phyloP scores from a whole-genome alignment of 2,888 invertebrate genomes.

The Halictus ligatus region DNA sequence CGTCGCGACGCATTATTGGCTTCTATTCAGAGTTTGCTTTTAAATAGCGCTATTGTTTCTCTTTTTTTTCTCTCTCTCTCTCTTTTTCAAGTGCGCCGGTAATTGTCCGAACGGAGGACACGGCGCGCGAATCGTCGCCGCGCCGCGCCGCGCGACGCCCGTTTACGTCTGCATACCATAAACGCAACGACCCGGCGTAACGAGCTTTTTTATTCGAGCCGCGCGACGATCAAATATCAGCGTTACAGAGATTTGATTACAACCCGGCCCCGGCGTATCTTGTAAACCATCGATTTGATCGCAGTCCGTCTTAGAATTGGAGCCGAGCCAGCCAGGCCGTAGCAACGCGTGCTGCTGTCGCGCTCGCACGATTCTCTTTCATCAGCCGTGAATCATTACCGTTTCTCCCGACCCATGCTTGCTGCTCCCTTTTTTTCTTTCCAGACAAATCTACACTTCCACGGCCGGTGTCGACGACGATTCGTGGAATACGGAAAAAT shows the following conservation, averaged over 20 bases:
- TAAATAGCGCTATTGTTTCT: slow-evolving; percentile 69
- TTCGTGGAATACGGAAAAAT: no score
- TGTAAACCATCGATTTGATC: slow-evolving; percentile 61
- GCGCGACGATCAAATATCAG: slow-evolving; percentile 40
- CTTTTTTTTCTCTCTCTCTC: no score
- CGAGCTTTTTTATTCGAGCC: slow-evolving; percentile 35
- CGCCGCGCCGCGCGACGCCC: not conserved
- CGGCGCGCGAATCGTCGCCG: slow-evolving; percentile 22
- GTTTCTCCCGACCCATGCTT: not conserved
- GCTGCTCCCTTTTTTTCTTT: not conserved
- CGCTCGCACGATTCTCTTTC: slow-evolving; percentile 62
- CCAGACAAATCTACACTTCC: no score
- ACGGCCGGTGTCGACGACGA: no score
- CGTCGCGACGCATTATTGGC: slow-evolving; percentile 60
- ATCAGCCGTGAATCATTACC: slow-evolving; percentile 58
- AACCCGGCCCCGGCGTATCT: slow-evolving; percentile 36
- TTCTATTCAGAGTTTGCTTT: slow-evolving; percentile 61
- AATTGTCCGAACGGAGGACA: slow-evolving; percentile 59
- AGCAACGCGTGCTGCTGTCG: slow-evolving; percentile 50
- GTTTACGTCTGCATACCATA: slow-evolving; percentile 38
- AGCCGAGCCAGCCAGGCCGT: slow-evolving; percentile 66
- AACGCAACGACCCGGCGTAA: slow-evolving; percentile 32
- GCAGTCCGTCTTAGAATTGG: slow-evolving; percentile 54
- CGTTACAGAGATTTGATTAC: slow-evolving; percentile 52
- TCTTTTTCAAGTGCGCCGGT: slow-evolving; percentile 64